Base-by-base conservation (phyloP, 37 sponge, comb jelly and placozoan species). In the Halichondria panicea region DNA sequence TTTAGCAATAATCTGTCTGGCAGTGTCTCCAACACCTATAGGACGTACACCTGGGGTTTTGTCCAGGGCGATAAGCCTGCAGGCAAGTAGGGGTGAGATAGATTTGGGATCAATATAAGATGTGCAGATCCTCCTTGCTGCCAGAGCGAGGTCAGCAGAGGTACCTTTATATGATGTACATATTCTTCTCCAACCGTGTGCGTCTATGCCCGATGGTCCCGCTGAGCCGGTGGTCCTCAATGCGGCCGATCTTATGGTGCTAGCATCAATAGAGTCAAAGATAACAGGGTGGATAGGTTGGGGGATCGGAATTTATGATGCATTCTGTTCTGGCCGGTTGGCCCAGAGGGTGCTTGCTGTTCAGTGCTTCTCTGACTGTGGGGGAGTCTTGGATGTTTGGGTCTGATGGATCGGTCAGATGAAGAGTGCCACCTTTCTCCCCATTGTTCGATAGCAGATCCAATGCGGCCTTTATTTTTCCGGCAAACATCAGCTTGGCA, bases 201-300 rank as follows among this genome's bases (percentile, higher is more conserved):
- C 79, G 68, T 66, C 79, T 2, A 78, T 3, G 33, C 79, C 70
- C 39, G 69, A 78, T 1, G 79, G 70, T 22, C 79, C 70, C 22
- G 79, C 79, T 42, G 79, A n/a, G 11, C 79, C 79, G 11, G 35
- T 78, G 19, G 60, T 68, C 57, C 45, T 54, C 46, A 78, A n/a
- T 13, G 44, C 70, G 40, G 60, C 60, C 0, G 57, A 55, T 15
- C 60, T 8, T 19, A 78, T 78, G 24, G 35, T 25, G 39, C 22
- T 33, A 19, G 69, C 69, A 78, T 78, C 69, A 38, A 78, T 55
- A 4, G 70, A 53, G 9, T 78, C 79, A 55, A 78, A 68, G 19
- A 67, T 50, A 36, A 68, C 70, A 3, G 79, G 69, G 27, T 78
- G 79, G 8, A 68, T 28, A 18, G 50, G 40, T 41, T 6, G 59